phyloP scores from a whole-genome alignment of 2,113 vertebrate genomes.

The Eretmochelys imbricata region DNA sequence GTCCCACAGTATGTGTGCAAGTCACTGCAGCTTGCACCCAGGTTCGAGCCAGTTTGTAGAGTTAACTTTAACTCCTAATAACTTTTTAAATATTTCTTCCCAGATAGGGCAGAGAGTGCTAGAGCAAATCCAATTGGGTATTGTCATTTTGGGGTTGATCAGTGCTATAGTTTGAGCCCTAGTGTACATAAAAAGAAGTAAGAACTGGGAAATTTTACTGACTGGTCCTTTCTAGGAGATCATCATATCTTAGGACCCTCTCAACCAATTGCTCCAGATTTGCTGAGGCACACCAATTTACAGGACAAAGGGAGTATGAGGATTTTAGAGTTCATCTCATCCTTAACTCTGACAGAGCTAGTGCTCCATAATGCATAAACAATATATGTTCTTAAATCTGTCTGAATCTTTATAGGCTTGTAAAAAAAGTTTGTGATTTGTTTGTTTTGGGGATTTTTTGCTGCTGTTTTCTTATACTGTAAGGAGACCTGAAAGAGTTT shows the following conservation, averaged over 20 bases:
- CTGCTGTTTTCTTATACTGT: not conserved
- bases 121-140: not conserved
- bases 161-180: not conserved
- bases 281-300: not conserved
- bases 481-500: conserved; percentile 1
- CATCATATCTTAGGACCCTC: not conserved
- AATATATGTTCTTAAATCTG: not conserved
- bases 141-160: not conserved
- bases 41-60: not conserved
- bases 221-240: not conserved
- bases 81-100: not conserved
- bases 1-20: no score
- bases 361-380: conserved; percentile 3
- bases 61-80: not conserved
- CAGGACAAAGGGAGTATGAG: not conserved
- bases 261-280: not conserved
- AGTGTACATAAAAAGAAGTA: not conserved
- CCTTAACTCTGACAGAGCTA: not conserved
- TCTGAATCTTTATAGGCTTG: not conserved
- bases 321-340: not conserved
- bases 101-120: not conserved
- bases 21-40: not conserved
- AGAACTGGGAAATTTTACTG: not conserved
- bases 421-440: not conserved
- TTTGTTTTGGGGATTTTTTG: not conserved